phyloP scores from a whole-genome alignment of 2,888 invertebrate genomes.

The Drosophila kambysellisi region DNA sequence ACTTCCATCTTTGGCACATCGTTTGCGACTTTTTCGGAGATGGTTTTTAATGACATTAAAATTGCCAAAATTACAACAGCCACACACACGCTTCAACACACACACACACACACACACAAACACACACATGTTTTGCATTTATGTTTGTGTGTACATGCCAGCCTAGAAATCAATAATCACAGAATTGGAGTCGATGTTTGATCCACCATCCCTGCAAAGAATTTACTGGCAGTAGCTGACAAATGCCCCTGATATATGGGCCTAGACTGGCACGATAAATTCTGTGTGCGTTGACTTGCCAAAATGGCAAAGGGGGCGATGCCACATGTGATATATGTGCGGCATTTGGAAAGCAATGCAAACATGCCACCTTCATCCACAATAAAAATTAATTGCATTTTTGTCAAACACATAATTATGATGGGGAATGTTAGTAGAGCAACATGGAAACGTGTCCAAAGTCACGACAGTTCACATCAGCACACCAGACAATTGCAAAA shows the following conservation, averaged over 20 bases:
- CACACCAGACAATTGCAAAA: constrained; percentile 60
- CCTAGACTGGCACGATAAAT: constrained; percentile 72
- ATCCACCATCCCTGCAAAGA: constrained; percentile 14
- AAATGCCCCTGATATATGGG: constrained; percentile 72
- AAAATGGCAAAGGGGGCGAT: constrained; percentile 42
- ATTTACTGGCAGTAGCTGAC: constrained; percentile 59
- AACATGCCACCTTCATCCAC: constrained; percentile 69
- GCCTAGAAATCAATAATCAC: constrained; percentile 71
- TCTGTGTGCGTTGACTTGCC: constrained; percentile 58
- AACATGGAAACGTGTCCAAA: constrained; percentile 33
- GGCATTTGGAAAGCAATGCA: constrained; percentile 66
- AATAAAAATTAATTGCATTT: constrained; percentile 74
- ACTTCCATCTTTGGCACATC: constrained; percentile 62
- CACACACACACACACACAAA: constrained; percentile 6
- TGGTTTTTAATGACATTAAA: constrained; percentile 78
- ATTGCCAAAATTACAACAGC: constrained; percentile 77
- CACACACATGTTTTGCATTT: no score
- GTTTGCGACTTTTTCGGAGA: constrained; percentile 70
- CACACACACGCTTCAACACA: constrained; percentile 21
- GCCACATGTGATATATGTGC: constrained; percentile 70
- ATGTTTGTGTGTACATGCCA: background rate
- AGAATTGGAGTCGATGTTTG: constrained; percentile 45
- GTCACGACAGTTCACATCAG: constrained; percentile 37
- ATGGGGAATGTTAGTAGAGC: constrained; percentile 33
- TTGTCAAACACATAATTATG: constrained; percentile 63